Evolutionary conservation across 2,888 invertebrate genomes (phyloP).

Genomic region (Acheta domesticus): DNA sequence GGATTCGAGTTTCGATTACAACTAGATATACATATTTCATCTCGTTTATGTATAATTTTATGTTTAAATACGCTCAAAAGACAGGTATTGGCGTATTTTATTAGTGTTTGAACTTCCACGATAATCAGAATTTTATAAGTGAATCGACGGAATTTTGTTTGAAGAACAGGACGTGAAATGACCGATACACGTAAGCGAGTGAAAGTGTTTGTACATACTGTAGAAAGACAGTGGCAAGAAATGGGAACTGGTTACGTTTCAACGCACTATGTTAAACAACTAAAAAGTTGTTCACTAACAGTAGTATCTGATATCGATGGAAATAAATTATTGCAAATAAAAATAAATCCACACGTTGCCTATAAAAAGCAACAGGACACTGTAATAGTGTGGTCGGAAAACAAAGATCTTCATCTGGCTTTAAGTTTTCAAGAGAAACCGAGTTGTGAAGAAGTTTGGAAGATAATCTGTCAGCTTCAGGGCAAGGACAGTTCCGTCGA

Average conservation of each 20-base stretch:
- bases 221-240: background rate
- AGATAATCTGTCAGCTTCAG: background rate
- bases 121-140: too few relatives aligned
- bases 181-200: background rate
- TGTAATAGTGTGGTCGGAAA: background rate
- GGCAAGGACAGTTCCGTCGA: background rate
- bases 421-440: background rate
- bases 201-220: background rate
- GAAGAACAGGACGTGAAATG: background rate
- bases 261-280: background rate
- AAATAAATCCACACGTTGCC: background rate
- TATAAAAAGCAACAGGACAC: conserved; percentile 4
- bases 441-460: background rate
- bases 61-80: too few relatives aligned
- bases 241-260: background rate
- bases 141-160: too few relatives aligned
- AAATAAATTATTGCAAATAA: background rate
- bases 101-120: too few relatives aligned
- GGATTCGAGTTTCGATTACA: too few relatives aligned
- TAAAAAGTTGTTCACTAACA: background rate
- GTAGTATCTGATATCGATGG: background rate
- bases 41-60: too few relatives aligned
- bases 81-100: too few relatives aligned
- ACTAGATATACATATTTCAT: too few relatives aligned
- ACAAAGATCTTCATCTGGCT: background rate